Evolutionary conservation across 2,888 invertebrate species (phyloP).

Genomic region (Mactromeris polynyma): DNA sequence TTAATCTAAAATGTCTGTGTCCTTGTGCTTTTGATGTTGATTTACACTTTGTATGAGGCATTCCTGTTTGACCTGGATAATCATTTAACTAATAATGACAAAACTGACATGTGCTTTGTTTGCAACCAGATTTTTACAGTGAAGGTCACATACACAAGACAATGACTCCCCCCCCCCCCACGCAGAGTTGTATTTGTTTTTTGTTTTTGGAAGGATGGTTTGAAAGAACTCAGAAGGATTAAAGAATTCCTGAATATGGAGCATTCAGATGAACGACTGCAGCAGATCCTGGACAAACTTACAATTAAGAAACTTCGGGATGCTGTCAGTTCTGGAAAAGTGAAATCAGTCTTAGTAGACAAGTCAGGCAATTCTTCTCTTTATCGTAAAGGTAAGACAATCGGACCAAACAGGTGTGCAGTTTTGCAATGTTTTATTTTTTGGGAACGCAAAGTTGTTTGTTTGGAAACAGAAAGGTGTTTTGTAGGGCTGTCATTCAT

Average conservation of each 20-base stretch:
- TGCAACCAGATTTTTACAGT: neutral
- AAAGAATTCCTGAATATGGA: constrained; percentile 12
- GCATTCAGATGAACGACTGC: neutral
- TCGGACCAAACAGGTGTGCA: too few species aligned
- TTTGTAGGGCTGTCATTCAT: too few species aligned
- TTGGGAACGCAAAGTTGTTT: too few species aligned
- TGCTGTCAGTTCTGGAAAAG: neutral
- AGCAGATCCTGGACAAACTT: constrained; percentile 9
- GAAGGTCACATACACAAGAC: too few species aligned
- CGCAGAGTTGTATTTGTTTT: too few species aligned
- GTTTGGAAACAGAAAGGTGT: too few species aligned
- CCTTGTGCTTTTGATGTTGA: too few species aligned
- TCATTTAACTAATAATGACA: neutral
- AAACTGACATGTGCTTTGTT: neutral
- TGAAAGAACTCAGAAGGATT: constrained; percentile 21
- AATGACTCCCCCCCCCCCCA: too few species aligned
- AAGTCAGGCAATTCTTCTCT: constrained; percentile 1
- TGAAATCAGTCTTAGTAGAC: neutral
- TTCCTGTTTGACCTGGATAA: neutral
- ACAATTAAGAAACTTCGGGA: neutral
- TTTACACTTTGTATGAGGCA: too few species aligned
- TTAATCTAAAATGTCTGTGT: too few species aligned
- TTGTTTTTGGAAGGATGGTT: constrained; percentile 14
- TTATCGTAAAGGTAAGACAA: constrained; percentile 27
- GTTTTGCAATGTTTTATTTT: too few species aligned